Conservation (phyloP, 2,797 vertebrate genomes). For the Cryptoblepharus egeriae region DNA sequence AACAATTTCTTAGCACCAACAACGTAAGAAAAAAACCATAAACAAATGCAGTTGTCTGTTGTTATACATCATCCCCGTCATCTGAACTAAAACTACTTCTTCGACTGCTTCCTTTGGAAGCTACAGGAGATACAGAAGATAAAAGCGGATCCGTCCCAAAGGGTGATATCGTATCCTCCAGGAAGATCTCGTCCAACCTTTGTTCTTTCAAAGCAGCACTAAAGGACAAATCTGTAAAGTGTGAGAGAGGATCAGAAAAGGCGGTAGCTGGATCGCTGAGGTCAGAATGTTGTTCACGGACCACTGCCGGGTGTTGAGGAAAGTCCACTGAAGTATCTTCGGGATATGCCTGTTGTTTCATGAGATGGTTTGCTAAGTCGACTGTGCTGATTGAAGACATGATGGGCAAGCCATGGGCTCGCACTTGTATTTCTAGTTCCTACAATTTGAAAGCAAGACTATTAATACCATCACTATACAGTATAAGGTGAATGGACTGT, state of each 20-base stretch:
- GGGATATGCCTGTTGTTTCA: slow-evolving; percentile 86
- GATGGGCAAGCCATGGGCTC: slow-evolving; percentile 89
- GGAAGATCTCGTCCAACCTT: slow-evolving; percentile 86
- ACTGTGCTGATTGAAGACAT: slow-evolving; percentile 81
- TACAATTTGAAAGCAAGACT: slow-evolving; percentile 71
- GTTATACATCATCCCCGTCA: slow-evolving; percentile 88
- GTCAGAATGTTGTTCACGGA: slow-evolving; percentile 75
- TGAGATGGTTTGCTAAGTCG: slow-evolving; percentile 85
- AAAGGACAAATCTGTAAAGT: slow-evolving; percentile 97
- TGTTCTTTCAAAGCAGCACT: slow-evolving; percentile 94
- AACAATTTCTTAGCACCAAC: slow-evolving; percentile 51
- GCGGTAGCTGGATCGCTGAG: slow-evolving; percentile 81
- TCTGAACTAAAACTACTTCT: slow-evolving; percentile 94
- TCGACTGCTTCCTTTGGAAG: slow-evolving; percentile 93
- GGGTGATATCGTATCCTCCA: slow-evolving; percentile 89
- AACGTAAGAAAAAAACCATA: neutral
- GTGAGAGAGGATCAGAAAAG: slow-evolving; percentile 96
- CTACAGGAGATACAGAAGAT: slow-evolving; percentile 86
- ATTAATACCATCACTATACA: slow-evolving; percentile 38
- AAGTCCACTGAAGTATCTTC: slow-evolving; percentile 87
- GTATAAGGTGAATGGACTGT: neutral
- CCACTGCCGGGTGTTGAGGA: slow-evolving; percentile 80
- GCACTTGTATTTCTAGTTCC: slow-evolving; percentile 97
- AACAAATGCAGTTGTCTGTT: slow-evolving; percentile 24
- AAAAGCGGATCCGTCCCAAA: slow-evolving; percentile 92